A percentile compares a stretch with the other conserved stretches of the same genome.
Evolutionary conservation across 2,888 invertebrate species (phyloP).

Genomic region (Tipula helvola): DNA sequence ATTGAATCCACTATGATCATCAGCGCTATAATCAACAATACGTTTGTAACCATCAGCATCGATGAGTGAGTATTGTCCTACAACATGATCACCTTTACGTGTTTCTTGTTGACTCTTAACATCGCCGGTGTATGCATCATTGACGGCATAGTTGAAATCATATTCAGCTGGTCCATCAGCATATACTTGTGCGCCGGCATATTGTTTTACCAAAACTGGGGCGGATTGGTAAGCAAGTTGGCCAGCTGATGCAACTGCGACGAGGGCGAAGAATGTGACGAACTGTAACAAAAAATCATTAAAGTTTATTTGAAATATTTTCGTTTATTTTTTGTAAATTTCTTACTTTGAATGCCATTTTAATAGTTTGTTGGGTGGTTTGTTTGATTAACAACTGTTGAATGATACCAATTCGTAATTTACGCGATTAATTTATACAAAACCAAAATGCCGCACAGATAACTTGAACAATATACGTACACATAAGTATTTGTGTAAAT

Average conservation of each 20-base stretch:
- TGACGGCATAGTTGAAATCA: conserved; percentile 35
- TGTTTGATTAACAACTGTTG: neutral
- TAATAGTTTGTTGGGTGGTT: too few species aligned
- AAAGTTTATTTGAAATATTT: neutral
- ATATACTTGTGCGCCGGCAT: conserved; percentile 14
- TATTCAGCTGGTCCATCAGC: conserved; percentile 37
- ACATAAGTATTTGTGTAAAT: too few species aligned
- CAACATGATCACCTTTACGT: conserved; percentile 40
- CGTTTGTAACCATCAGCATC: conserved; percentile 42
- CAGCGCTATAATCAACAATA: conserved; percentile 42
- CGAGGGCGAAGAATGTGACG: neutral
- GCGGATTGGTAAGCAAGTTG: neutral
- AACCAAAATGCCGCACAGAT: too few species aligned
- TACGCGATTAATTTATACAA: too few species aligned
- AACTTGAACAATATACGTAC: too few species aligned
- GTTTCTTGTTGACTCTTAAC: conserved; percentile 40
- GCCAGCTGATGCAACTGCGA: conserved; percentile 11
- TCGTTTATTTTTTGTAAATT: neutral
- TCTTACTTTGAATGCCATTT: conserved; percentile 6
- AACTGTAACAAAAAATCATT: neutral
- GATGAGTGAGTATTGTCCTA: conserved; percentile 40
- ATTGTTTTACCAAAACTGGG: conserved; percentile 22
- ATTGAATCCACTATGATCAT: conserved; percentile 42
- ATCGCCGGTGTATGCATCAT: conserved; percentile 42
- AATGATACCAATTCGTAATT: too few species aligned